phyloP scores from a whole-genome alignment of 1,140 invertebrate genomes.

The Ceratoteleas bidentatus region DNA sequence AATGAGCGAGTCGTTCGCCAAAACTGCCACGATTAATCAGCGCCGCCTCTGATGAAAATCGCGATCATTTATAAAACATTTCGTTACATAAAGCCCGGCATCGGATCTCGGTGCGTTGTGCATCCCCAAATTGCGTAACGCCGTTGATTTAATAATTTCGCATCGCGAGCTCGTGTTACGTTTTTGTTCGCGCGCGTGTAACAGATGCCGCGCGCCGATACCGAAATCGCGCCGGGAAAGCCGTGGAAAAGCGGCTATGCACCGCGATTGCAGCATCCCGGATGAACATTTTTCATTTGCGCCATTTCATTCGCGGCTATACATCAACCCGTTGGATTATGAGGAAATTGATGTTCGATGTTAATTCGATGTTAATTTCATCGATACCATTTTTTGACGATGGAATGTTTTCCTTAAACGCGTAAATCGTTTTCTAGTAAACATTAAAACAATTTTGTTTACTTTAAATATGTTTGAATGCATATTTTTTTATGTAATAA shows the following conservation, averaged over 20 bases:
- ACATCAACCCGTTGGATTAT: conserved; percentile 41
- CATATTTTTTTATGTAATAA: too few species aligned
- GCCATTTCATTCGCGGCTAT: conserved; percentile 33
- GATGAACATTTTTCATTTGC: conserved; percentile 59
- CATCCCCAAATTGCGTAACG: conserved; percentile 42
- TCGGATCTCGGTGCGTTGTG: conserved; percentile 6
- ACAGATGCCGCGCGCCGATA: conserved; percentile 51
- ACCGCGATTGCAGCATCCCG: conserved; percentile 59
- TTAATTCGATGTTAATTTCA: too few species aligned
- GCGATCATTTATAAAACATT: not conserved
- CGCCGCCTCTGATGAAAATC: too few species aligned
- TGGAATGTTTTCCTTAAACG: too few species aligned
- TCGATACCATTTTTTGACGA: too few species aligned
- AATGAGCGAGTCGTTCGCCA: too few species aligned
- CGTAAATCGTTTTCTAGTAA: too few species aligned
- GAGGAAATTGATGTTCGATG: conserved; percentile 48
- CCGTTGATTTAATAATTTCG: conserved; percentile 53
- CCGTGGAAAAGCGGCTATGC: conserved; percentile 51
- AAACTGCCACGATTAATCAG: too few species aligned
- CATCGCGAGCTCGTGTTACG: conserved; percentile 25
- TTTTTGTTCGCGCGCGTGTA: conserved; percentile 59
- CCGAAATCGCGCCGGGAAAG: conserved; percentile 51
- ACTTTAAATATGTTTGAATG: too few species aligned
- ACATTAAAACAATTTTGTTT: too few species aligned
- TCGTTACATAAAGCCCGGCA: conserved; percentile 30